Percentiles rank a stretch among this genome's conserved stretches.
phyloP scores from a whole-genome alignment of 1,140 invertebrate genomes.

The Eufriesea mexicana region DNA sequence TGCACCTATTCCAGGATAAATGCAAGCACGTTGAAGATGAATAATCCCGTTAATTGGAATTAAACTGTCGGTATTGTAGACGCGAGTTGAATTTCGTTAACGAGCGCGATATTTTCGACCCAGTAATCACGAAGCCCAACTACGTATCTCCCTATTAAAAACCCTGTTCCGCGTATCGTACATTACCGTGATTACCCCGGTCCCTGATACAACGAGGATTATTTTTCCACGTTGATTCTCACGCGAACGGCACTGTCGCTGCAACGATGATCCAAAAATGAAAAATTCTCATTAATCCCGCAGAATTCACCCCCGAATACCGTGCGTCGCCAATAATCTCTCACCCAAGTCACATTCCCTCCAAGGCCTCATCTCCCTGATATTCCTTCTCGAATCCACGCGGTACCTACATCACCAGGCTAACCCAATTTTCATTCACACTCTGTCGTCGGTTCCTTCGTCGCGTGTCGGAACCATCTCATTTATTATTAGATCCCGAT shows the following conservation, averaged over 20 bases:
- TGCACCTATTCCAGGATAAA: neutral
- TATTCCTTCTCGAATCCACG: neutral
- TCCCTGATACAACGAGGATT: neutral
- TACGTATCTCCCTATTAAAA: neutral
- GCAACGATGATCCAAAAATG: neutral
- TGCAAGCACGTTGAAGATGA: neutral
- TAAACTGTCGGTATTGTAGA: neutral
- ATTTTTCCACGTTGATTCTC: neutral
- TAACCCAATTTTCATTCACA: slow-evolving; percentile 15
- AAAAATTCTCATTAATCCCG: neutral
- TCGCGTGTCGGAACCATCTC: neutral
- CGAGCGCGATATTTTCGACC: neutral
- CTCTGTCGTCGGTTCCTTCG: neutral
- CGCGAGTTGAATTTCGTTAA: slow-evolving; percentile 1
- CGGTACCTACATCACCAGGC: neutral
- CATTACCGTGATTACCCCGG: neutral
- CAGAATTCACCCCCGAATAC: neutral
- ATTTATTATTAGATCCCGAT: slow-evolving; percentile 40
- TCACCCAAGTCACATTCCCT: neutral
- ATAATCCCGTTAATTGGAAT: neutral
- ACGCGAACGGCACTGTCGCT: neutral
- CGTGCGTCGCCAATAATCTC: neutral
- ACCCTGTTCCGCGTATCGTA: neutral
- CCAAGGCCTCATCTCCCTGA: no score
- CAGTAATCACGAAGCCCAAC: neutral